Evolutionary conservation across 2,113 vertebrate genomes (phyloP), one percentile per base, ranked within the genome.

Genomic region (Etheostoma spectabile): DNA sequence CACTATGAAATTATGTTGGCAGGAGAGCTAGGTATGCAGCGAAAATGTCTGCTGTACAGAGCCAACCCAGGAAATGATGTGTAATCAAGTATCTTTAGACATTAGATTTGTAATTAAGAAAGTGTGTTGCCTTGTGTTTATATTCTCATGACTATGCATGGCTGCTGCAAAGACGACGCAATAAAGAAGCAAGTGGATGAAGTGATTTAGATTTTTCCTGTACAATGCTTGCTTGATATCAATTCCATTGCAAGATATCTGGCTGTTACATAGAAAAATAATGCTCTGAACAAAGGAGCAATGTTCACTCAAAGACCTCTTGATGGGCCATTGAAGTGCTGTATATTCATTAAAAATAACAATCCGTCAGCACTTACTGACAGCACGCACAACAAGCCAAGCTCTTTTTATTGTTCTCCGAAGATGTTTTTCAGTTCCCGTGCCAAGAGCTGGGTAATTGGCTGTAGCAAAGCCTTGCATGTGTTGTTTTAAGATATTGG

Each of bases 281-380:
- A 93, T 93, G 84, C 88, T 89, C 83, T 80, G 90, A 93, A 93
- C 93, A 93, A 94, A 91, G 93, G 86, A 85, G 88, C 91, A 85
- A 88, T 92, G 89, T 91, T 93, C 79, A 24, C 91, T 94, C 89
- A 91, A 94, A 95, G 89, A 93, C 89, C 92, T 93, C 94, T 94
- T 95, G 94, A 95, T 95, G 91, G 93, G 89, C 87, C 86, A 92
- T 94, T 95, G 93, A 95, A 93, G 92, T 93, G 89, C 91, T 88
- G 89, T 94, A 93, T 93, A 94, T 94, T 95, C 94, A 95, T 95
- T 95, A 95, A 95, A 95, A 95, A 95, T 93, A 95, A 94, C 93
- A 94, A 93, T 94, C 94, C 94, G 93, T 94, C 95, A 95, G 93
- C 92, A 93, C 93, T 90, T 89, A 86, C 92, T 93, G 94, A 94